A percentile compares a stretch with the other conserved stretches of the same genome.
These are phyloP conservation scores for Epistrophe eligans DNA, from an alignment of 2,888 invertebrate species.

Conservation along the genomic window DNA sequence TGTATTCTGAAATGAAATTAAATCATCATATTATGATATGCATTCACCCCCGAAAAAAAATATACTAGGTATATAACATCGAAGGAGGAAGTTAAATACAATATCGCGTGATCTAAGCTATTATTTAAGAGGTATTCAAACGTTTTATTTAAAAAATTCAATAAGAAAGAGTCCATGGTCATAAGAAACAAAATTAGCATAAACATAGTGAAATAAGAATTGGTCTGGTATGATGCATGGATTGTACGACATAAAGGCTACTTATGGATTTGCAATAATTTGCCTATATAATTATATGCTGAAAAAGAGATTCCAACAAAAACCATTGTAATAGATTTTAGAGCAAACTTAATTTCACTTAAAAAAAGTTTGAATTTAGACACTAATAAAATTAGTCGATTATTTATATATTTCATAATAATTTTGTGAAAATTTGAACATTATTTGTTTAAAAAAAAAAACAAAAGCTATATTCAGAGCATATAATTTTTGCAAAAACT, in stretches of 20 bases:
- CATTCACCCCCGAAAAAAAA: background rate
- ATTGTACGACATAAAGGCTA: background rate
- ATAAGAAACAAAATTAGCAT: slow-evolving; percentile 11
- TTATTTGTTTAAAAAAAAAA: too few relatives aligned
- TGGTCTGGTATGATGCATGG: background rate
- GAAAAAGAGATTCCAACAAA: too few relatives aligned
- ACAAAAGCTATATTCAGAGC: too few relatives aligned
- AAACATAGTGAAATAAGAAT: background rate
- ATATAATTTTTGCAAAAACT: too few relatives aligned
- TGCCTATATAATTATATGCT: too few relatives aligned
- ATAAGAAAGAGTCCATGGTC: slow-evolving; percentile 15
- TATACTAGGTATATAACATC: background rate
- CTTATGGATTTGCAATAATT: background rate
- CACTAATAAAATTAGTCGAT: too few relatives aligned
- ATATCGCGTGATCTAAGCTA: slow-evolving; percentile 13
- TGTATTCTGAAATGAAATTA: background rate
- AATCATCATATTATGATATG: background rate
- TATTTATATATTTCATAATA: too few relatives aligned
- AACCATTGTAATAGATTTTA: too few relatives aligned
- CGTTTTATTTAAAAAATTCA: background rate
- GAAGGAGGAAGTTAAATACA: slow-evolving; percentile 1
- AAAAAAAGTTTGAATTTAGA: too few relatives aligned
- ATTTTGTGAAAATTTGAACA: too few relatives aligned
- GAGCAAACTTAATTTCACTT: too few relatives aligned
- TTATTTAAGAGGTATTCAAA: slow-evolving; percentile 6